These are phyloP conservation scores for Isoperla grammatica DNA, from an alignment of 2,888 invertebrate genomes.

Conservation along the genomic window DNA sequence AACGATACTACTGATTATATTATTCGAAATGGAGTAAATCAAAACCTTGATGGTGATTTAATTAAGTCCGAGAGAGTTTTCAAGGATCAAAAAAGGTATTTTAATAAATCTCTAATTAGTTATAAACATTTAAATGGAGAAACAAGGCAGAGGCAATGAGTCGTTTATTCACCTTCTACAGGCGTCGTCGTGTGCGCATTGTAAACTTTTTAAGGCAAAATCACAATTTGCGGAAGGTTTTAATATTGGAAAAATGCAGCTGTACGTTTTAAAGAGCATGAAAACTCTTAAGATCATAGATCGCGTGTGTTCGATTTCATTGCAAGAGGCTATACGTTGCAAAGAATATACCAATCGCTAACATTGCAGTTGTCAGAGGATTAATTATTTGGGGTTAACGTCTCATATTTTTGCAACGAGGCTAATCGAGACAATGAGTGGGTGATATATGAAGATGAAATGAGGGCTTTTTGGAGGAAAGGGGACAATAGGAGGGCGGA, in stretches of 20 bases:
- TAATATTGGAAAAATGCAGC: conserved; percentile 1
- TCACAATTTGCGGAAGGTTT: conserved; percentile 14
- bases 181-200: conserved; percentile 27
- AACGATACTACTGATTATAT: no score
- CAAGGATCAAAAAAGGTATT: conserved; percentile 25
- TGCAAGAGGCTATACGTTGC: not conserved
- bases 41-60: conserved; percentile 24
- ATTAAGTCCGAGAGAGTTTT: conserved; percentile 21
- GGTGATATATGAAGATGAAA: no score
- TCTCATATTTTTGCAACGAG: no score
- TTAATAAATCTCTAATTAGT: conserved; percentile 1
- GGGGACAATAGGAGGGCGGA: no score
- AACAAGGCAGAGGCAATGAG: conserved; percentile 28
- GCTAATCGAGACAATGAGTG: no score
- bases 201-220: conserved; percentile 23
- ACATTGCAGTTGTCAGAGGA: not conserved
- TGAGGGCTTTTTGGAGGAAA: no score
- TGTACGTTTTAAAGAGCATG: not conserved
- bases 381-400: no score
- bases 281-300: not conserved
- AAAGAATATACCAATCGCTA: not conserved
- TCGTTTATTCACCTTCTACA: conserved; percentile 29
- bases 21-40: conserved; percentile 5
- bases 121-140: conserved; percentile 27
- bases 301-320: not conserved